Evolutionary conservation across 2,888 invertebrate species (phyloP), one percentile per base, ranked within the genome.

Genomic region (Pollenia amentaria): DNA sequence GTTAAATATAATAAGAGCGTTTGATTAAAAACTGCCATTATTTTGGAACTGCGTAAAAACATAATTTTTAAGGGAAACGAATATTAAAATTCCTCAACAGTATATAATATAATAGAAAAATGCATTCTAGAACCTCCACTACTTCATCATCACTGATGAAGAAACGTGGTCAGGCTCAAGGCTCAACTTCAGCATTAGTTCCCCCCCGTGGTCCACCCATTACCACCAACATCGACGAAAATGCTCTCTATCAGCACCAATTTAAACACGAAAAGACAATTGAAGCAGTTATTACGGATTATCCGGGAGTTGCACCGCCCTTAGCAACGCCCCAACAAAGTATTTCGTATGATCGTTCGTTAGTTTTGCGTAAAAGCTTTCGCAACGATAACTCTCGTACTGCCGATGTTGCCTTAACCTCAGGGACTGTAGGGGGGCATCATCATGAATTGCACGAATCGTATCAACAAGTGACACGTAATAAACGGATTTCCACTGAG

Each of bases 401-500:
- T 11, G 14, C 55, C 40, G 77, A 65, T 51, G 40, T 11, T 44
- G 21, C 69, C 2, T 7, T 53, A 4, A 29, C 7, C 0, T 38
- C 77, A 0, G 55, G 21, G 1, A 40, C 70, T 1, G 57, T 53
- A n/a, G 48, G 57, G 29, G 57, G 53, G 3, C 77, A 85, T 64
- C 87, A 77, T 62, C 85, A 73, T 57, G 80, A 72, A n/a, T 14
- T 77, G 44, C 84, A 81, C 6, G 77, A 85, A 29, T 88, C 90
- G 55, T 94, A 97, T 91, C 96, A 96, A 93, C 96, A 96, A 92
- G 95, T 97, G 92, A 96, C 96, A 91, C 97, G 97, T 90, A 96
- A 97, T 93, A 96, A 97, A 92, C 95, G 96, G 89, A 94, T 97
- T 91, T 96, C 97, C 92, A 97, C 97, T 90, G 97, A 97, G 94